phyloP scores from a whole-genome alignment of 2,113 vertebrate species.

The Eretmodus cyanostictus region DNA sequence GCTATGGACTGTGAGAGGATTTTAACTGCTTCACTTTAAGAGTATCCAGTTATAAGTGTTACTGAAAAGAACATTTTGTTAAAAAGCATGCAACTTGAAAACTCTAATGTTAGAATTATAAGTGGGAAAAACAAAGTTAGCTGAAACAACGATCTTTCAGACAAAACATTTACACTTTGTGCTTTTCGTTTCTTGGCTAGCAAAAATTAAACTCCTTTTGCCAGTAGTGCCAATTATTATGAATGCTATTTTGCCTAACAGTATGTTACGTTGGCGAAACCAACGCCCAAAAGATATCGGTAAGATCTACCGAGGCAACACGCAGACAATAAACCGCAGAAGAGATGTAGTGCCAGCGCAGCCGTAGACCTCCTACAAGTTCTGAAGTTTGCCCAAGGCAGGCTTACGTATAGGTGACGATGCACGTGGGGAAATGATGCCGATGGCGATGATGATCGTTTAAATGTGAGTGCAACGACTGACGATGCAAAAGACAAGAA shows the following conservation, averaged over 20 bases:
- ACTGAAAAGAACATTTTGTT: conserved; percentile 98
- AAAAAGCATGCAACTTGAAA: conserved; percentile 94
- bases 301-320: conserved; percentile 48
- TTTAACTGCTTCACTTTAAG: conserved; percentile 98
- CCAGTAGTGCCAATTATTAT: conserved; percentile 98
- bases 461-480: conserved; percentile 47
- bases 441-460: conserved; percentile 5
- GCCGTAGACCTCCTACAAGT: conserved; percentile 76
- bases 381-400: conserved; percentile 35
- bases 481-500: neutral
- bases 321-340: conserved; percentile 43
- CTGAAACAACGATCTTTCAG: conserved; percentile 79
- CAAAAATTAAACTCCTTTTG: conserved; percentile 85
- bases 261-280: conserved; percentile 53
- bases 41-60: conserved; percentile 93
- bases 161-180: conserved; percentile 83
- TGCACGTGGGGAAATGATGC: conserved; percentile 28
- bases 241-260: conserved; percentile 93
- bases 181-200: conserved; percentile 81
- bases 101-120: conserved; percentile 94
- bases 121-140: conserved; percentile 77
- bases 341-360: conserved; percentile 56
- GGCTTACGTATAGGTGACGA: conserved; percentile 6
- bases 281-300: conserved; percentile 53
- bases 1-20: conserved; percentile 98